Evolutionary conservation across 1,140 invertebrate species (phyloP), one percentile per base, ranked within the genome.

Genomic region (Halictus rubicundus): DNA sequence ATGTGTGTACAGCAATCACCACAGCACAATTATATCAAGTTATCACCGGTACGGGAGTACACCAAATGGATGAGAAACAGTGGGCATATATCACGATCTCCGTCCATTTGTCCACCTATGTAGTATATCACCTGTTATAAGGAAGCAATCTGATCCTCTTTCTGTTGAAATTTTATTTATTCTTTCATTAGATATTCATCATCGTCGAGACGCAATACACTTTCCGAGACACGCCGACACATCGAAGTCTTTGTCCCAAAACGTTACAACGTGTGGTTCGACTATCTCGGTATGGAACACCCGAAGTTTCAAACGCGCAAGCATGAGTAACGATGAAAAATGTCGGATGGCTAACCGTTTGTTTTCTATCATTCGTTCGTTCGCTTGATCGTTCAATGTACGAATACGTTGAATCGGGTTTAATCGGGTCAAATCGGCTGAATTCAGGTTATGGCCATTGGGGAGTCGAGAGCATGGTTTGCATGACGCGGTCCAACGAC

Each of bases 361-460:
- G 78, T 79, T 79, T 79, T 79, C 70, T 59, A 65, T 79, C 70
- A 60, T 74, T 74, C 78, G 78, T 72, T 49, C 46, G 52, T 73
- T 23, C 21, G 77, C 19, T 63, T 63, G 57, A 61, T 52, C 42
- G 42, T 78, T 78, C 60, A n/a, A 61, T 23, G 27, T 77, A 49
- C 54, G 74, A 68, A 60, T 60, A 76, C 65, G 59, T 54, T 64
- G 68, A 72, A 70, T 78, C 76, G 76, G 76, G 69, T 46, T 78
- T 72, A 78, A 78, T 78, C 76, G 76, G 76, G 76, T 72, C 76
- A 64, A 72, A 78, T 78, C 76, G 76, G 76, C 68, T 78, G 59
- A 23, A 79, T 80, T 75, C 68, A 81, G 83, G 72, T 84, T 85
- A 84, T 84, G 82, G 42, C 76, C 72, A 77, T 72, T 68, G 68